Percentiles rank a stretch among this genome's conserved stretches.
phyloP scores from a whole-genome alignment of 1,140 invertebrate genomes.

The Drosophila lowei region DNA sequence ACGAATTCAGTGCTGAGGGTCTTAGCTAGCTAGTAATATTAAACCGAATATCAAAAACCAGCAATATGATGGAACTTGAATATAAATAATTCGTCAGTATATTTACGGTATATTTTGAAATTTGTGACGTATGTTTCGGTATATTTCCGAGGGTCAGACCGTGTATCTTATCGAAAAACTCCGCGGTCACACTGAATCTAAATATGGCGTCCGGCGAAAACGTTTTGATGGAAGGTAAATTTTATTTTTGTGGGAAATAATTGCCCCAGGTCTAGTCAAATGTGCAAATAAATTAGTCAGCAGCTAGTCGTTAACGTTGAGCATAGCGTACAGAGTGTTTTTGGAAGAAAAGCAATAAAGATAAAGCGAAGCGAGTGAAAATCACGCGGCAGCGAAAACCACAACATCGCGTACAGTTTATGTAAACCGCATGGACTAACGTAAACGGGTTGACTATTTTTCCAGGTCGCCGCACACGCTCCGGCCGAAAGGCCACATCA shows the following conservation, averaged over 20 bases:
- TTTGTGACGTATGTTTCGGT: no score
- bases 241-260: slow-evolving; percentile 21
- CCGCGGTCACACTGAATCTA: no score
- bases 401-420: slow-evolving; percentile 25
- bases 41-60: background rate
- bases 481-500: slow-evolving; percentile 61
- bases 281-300: slow-evolving; percentile 12
- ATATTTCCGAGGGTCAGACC: no score
- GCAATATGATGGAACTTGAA: no score
- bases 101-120: background rate
- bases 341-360: slow-evolving; percentile 1
- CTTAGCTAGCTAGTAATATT: no score
- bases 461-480: slow-evolving; percentile 74
- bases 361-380: slow-evolving; percentile 27
- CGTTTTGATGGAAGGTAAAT: slow-evolving; percentile 71
- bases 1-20: no score
- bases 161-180: no score
- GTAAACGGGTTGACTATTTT: slow-evolving; percentile 10
- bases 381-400: slow-evolving; percentile 50
- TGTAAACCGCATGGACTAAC: slow-evolving; percentile 24
- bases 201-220: slow-evolving; percentile 80
- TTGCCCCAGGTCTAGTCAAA: background rate
- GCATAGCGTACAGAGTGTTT: background rate
- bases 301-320: background rate
- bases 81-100: no score